These are phyloP conservation scores for Torymus auratus DNA, from an alignment of 2,888 invertebrate genomes.

Conservation along the genomic window DNA sequence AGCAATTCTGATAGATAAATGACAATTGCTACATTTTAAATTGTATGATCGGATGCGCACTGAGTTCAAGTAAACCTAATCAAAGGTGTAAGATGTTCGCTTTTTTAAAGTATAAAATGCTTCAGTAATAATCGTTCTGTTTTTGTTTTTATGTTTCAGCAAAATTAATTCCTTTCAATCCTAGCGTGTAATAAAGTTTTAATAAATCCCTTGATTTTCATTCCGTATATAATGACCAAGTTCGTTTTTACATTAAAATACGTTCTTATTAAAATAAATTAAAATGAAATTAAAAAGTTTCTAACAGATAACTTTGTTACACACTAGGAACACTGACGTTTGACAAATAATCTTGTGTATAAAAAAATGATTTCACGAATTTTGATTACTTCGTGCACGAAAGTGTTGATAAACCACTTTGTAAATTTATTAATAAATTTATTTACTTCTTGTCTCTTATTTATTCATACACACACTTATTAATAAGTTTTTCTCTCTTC, in stretches of 20 bases:
- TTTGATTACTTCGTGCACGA: constrained; percentile 17
- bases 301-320: constrained; percentile 45
- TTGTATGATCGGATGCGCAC: constrained; percentile 36
- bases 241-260: constrained; percentile 48
- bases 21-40: constrained; percentile 41
- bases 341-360: constrained; percentile 23
- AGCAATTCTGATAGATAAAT: constrained; percentile 24
- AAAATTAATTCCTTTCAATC: constrained; percentile 33
- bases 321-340: constrained; percentile 32
- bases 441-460: constrained; percentile 9
- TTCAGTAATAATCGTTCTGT: constrained; percentile 4
- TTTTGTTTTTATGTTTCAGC: constrained; percentile 25
- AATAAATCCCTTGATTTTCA: constrained; percentile 40
- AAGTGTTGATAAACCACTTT: constrained; percentile 23
- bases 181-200: constrained; percentile 26
- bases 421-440: constrained; percentile 30
- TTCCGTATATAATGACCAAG: constrained; percentile 23
- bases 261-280: constrained; percentile 39
- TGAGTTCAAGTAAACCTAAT: constrained; percentile 42
- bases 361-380: constrained; percentile 34
- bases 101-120: constrained; percentile 41
- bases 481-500: constrained; percentile 24
- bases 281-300: constrained; percentile 43
- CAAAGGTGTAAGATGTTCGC: constrained; percentile 21
- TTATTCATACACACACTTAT: constrained; percentile 32